These are phyloP conservation scores for Magallana nippona DNA, from an alignment of 2,888 invertebrate species.

Conservation along the genomic window DNA sequence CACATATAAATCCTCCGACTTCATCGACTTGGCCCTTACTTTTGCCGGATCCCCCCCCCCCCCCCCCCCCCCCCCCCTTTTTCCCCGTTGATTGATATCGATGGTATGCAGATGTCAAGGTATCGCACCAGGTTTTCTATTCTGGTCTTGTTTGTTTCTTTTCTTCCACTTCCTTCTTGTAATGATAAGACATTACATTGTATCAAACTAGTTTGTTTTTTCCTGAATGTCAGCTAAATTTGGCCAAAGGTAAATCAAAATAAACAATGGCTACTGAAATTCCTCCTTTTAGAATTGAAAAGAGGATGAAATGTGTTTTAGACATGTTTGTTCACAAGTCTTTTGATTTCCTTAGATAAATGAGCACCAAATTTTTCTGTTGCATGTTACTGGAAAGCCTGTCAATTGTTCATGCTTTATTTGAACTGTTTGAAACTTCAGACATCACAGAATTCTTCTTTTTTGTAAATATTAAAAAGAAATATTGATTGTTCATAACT, in stretches of 20 bases:
- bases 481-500: too few species aligned
- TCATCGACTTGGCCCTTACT: conserved; percentile 1
- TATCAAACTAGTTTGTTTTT: conserved; percentile 21
- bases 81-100: not conserved
- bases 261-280: not conserved
- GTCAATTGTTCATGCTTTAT: too few species aligned
- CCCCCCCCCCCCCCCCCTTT: not conserved
- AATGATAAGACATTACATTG: conserved; percentile 4
- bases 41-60: not conserved
- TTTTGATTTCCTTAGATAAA: not conserved
- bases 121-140: not conserved
- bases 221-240: conserved; percentile 22
- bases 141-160: conserved; percentile 11
- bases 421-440: too few species aligned
- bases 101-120: not conserved
- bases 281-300: not conserved
- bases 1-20: not conserved
- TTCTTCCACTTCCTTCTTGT: conserved; percentile 16
- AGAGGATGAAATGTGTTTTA: conserved; percentile 3
- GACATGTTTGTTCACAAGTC: not conserved
- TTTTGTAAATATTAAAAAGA: too few species aligned
- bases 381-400: not conserved
- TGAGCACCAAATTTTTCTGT: not conserved
- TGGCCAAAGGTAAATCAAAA: conserved; percentile 7
- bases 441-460: too few species aligned